Percentiles rank a stretch among this genome's conserved stretches.
phyloP scores from a whole-genome alignment of 2,113 vertebrate genomes.

The Psilopsiagon aurifrons region DNA sequence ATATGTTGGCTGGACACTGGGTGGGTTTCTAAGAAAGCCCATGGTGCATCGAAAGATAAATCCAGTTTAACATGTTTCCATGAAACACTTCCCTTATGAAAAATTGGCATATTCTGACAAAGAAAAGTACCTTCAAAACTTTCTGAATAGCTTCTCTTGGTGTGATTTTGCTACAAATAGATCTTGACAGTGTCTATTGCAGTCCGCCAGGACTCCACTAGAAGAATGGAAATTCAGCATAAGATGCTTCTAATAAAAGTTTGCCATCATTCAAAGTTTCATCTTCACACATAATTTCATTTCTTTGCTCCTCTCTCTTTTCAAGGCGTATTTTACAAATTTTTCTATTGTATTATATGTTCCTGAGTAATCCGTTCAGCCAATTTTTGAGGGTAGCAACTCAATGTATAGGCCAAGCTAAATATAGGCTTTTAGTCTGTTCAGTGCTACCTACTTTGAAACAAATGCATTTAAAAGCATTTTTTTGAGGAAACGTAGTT shows the following conservation, averaged over 20 bases:
- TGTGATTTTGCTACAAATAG: not conserved
- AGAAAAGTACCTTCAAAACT: not conserved
- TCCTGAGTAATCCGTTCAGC: not conserved
- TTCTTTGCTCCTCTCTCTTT: not conserved
- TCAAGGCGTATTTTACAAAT: not conserved
- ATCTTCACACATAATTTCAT: not conserved
- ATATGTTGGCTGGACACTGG: rapidly evolving
- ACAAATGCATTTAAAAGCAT: not conserved
- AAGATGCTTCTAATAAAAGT: not conserved
- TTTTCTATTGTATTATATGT: not conserved
- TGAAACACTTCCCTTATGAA: rapidly evolving
- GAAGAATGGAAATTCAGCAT: not conserved
- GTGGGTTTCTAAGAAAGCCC: not conserved
- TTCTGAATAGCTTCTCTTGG: not conserved
- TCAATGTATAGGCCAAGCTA: not conserved
- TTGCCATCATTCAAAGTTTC: not conserved
- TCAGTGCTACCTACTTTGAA: not conserved
- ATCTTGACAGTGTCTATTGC: not conserved
- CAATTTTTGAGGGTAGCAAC: not conserved
- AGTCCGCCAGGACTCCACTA: not conserved
- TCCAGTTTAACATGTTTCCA: not conserved
- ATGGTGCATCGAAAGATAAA: not conserved
- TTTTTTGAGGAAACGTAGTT: not conserved
- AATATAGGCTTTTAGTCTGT: not conserved
- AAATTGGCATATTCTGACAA: not conserved